Evolutionary conservation across 2,113 vertebrate genomes (phyloP), one percentile per base, ranked within the genome.

Genomic region (Panthera leo): DNA sequence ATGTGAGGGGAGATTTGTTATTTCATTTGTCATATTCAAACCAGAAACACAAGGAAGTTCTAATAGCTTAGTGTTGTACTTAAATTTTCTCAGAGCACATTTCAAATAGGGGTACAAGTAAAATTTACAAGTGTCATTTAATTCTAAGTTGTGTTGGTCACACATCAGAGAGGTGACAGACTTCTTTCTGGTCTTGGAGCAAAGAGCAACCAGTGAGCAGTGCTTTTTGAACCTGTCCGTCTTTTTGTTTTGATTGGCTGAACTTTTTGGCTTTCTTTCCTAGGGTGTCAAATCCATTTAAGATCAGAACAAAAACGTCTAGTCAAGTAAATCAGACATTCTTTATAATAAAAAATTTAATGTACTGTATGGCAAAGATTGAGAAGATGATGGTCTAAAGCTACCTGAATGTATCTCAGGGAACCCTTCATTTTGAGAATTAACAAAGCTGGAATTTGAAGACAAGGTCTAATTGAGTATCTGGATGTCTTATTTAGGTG

Each of bases 11-110:
- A 95, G 29, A 93, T 51, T 97, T 93, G 48, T 91, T 85, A 10
- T 94, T 93, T 96, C 55, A 75, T 94, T 94, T 89, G 88, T 79
- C 87, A 78, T 94, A 80, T 61, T 95, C 55, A 95, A 97, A 90
- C 31, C 11, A 79, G 91, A 89, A 95, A 91, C 48, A 71, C 55
- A 79, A 36, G 65, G 73, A 89, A 84, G n/a, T 93, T 89, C 55
- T 86, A 86, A 83, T 27, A 93, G 61, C 34, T 95, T 83, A 75
- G 42, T 16, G 29, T 39, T 80, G 78, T 68, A 80, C 76, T 53
- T n/a, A 85, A 93, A 83, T 16, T 91, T 86, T 94, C 48, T 91
- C 55, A 45, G 36, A 83, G 51, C 27, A 65, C 39, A 79, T 95
- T 89, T 86, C n/a, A 93, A 93, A 79, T 42, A 65, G 27, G 19